Conservation (phyloP, 2,113 vertebrate species). For the Trematomus loennbergii region DNA sequence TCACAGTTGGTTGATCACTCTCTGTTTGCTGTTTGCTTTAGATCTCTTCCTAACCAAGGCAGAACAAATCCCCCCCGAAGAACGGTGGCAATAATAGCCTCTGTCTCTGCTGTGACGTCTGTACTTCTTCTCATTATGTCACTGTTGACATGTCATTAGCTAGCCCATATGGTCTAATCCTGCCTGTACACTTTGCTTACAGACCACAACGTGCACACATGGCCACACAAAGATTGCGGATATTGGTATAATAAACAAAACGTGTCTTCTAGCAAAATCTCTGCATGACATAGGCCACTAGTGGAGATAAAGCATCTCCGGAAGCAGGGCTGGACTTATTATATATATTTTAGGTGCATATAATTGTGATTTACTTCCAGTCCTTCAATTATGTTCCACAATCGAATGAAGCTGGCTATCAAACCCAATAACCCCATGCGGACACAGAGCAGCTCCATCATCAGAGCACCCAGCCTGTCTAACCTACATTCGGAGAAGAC, state of each 20-base stretch:
- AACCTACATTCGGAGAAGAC: slow-evolving; percentile 57
- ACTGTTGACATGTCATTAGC: too few species aligned
- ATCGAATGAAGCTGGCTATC: neutral
- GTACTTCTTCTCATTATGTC: too few species aligned
- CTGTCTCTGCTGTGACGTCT: too few species aligned
- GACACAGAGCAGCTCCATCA: slow-evolving; percentile 28
- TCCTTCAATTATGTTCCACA: neutral
- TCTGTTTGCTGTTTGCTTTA: too few species aligned
- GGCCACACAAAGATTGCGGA: neutral
- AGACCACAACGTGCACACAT: too few species aligned
- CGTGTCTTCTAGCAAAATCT: neutral
- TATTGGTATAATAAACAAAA: neutral
- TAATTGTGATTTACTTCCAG: neutral
- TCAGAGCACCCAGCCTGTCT: slow-evolving; percentile 40
- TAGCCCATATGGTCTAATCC: too few species aligned
- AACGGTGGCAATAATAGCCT: too few species aligned
- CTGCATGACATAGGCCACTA: neutral
- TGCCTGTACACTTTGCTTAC: too few species aligned
- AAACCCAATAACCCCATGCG: neutral
- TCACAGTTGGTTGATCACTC: too few species aligned
- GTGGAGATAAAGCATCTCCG: neutral
- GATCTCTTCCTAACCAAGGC: too few species aligned
- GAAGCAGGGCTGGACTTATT: too few species aligned
- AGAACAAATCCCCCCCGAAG: too few species aligned
- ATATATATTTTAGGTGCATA: neutral